Conservation (phyloP, 2,888 invertebrate species). For the Agrypnus murinus region DNA sequence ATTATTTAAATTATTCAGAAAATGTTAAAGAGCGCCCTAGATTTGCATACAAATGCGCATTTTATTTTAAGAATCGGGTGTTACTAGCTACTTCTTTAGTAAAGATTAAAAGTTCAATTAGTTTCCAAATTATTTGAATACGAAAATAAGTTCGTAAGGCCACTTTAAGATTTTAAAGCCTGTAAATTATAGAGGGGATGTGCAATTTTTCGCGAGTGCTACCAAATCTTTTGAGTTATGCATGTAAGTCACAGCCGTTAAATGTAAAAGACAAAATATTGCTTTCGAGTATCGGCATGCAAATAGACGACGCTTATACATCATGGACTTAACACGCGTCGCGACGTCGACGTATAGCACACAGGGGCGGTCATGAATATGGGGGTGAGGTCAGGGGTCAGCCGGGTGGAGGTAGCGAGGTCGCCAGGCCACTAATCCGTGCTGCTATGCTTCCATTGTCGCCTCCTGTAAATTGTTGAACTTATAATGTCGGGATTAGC, state of each 20-base stretch:
- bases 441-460: conserved; percentile 49
- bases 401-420: conserved; percentile 56
- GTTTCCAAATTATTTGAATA: conserved; percentile 31
- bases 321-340: conserved; percentile 62
- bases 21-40: conserved; percentile 39
- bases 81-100: conserved; percentile 38
- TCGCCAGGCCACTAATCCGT: conserved; percentile 52
- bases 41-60: conserved; percentile 41
- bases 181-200: conserved; percentile 6
- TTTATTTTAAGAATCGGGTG: conserved; percentile 29
- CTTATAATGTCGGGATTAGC: conserved; percentile 50
- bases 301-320: conserved; percentile 60
- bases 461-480: conserved; percentile 47
- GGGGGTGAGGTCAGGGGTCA: conserved; percentile 56
- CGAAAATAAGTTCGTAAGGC: conserved; percentile 13
- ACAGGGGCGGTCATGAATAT: conserved; percentile 58
- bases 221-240: conserved; percentile 36
- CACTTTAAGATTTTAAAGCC: conserved; percentile 12
- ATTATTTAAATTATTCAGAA: conserved; percentile 49
- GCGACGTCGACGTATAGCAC: conserved; percentile 58
- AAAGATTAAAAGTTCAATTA: conserved; percentile 55
- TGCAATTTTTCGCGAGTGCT: background rate
- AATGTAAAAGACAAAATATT: conserved; percentile 26
- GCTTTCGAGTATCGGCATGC: conserved; percentile 57
- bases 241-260: conserved; percentile 12